These are phyloP conservation scores for Nymphalis c-album DNA, from an alignment of 2,888 invertebrate species.

Conservation along the genomic window DNA sequence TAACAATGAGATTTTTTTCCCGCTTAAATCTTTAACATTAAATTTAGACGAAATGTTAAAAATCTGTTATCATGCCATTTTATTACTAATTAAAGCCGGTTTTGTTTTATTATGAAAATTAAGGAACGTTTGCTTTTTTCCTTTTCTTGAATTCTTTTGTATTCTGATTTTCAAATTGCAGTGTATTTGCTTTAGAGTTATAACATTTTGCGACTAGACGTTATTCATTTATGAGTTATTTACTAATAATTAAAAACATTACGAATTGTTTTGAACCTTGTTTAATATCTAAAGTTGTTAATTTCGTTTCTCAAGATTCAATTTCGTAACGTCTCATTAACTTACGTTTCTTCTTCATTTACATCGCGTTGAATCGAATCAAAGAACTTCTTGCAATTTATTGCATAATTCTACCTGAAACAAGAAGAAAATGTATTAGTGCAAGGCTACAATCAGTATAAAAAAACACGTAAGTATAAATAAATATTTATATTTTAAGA, in stretches of 20 bases:
- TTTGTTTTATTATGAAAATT: slow-evolving; percentile 30
- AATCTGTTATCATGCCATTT: slow-evolving; percentile 70
- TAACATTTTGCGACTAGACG: slow-evolving; percentile 7
- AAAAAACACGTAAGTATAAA: neutral
- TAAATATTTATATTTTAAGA: no score
- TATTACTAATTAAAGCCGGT: slow-evolving; percentile 61
- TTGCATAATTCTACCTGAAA: slow-evolving; percentile 82
- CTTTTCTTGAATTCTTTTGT: slow-evolving; percentile 9
- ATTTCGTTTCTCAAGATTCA: slow-evolving; percentile 28
- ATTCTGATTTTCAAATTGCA: neutral
- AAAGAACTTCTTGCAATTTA: slow-evolving; percentile 76
- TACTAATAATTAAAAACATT: no score
- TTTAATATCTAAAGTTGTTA: neutral
- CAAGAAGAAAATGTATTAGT: slow-evolving; percentile 80
- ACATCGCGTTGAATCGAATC: slow-evolving; percentile 59
- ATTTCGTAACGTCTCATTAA: slow-evolving; percentile 53
- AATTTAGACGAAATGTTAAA: slow-evolving; percentile 66
- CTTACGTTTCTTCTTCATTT: slow-evolving; percentile 71
- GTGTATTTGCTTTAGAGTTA: neutral
- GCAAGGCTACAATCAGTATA: neutral
- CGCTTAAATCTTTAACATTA: slow-evolving; percentile 74
- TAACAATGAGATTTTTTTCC: slow-evolving; percentile 71
- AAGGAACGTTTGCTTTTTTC: slow-evolving; percentile 6
- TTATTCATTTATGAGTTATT: no score
- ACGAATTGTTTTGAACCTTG: no score